phyloP scores from a whole-genome alignment of 1,140 invertebrate species.

The Sycophaga agraensis region DNA sequence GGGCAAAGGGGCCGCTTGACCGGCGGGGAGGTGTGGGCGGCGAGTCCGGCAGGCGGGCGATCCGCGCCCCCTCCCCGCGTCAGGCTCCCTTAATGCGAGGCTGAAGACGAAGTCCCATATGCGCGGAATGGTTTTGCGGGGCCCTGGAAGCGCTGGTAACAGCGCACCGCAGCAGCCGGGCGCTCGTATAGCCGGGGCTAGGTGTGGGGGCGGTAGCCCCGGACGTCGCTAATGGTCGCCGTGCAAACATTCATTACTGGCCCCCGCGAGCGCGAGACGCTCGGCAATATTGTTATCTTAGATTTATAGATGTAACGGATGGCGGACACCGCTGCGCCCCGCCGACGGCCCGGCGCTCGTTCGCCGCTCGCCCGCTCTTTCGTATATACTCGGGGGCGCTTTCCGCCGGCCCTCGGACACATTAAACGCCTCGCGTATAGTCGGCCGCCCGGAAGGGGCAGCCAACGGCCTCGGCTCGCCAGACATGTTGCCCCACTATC shows the following conservation, averaged over 20 bases:
- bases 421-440: too few species aligned
- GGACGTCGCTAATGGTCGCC: conserved; percentile 53
- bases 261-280: conserved; percentile 32
- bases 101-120: conserved; percentile 43
- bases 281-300: conserved; percentile 57
- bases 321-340: conserved; percentile 47
- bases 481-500: too few species aligned
- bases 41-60: too few species aligned
- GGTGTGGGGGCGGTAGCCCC: conserved; percentile 5
- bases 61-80: too few species aligned
- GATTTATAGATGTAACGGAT: conserved; percentile 59
- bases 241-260: conserved; percentile 57
- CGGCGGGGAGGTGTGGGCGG: too few species aligned
- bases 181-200: neutral
- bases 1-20: too few species aligned
- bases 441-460: too few species aligned
- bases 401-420: too few species aligned
- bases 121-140: conserved; percentile 50
- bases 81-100: conserved; percentile 14
- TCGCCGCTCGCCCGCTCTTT: too few species aligned
- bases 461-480: too few species aligned
- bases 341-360: too few species aligned
- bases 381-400: too few species aligned
- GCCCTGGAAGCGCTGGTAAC: conserved; percentile 16
- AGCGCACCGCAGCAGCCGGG: neutral